Conservation (phyloP, 2,888 invertebrate genomes). For the Biston betularia region DNA sequence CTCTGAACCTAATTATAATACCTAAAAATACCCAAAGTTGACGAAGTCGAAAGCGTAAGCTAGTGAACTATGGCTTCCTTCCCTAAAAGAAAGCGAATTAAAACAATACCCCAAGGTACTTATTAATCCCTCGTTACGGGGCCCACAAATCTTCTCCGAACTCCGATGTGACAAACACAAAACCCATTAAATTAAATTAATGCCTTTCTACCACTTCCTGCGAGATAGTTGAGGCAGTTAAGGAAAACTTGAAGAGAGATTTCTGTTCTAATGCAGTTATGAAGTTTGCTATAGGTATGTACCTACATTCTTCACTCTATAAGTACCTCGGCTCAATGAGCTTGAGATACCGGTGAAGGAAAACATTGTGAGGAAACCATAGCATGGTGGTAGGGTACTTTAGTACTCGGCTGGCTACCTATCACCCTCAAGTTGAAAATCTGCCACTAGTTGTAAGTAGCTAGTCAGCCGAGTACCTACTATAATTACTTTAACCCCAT, state of each 20-base stretch:
- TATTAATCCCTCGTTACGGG: slow-evolving; percentile 78
- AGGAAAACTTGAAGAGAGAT: slow-evolving; percentile 61
- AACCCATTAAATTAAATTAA: slow-evolving; percentile 87
- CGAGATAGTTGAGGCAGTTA: slow-evolving; percentile 71
- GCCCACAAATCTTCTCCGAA: slow-evolving; percentile 77
- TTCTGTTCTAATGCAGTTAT: slow-evolving; percentile 23
- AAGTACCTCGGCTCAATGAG: too few relatives aligned
- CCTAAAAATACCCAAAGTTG: too few relatives aligned
- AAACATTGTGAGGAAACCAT: too few relatives aligned
- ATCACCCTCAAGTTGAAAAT: too few relatives aligned
- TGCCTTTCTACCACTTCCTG: slow-evolving; percentile 72
- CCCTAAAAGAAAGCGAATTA: slow-evolving; percentile 34
- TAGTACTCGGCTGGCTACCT: too few relatives aligned
- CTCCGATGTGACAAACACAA: slow-evolving; percentile 84
- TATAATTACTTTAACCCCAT: too few relatives aligned
- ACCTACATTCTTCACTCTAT: neutral
- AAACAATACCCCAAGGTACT: slow-evolving; percentile 49
- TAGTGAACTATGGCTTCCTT: neutral
- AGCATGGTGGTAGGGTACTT: too few relatives aligned
- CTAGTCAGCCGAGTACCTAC: too few relatives aligned
- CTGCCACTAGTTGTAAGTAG: too few relatives aligned
- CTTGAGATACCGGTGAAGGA: too few relatives aligned
- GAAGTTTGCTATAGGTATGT: neutral
- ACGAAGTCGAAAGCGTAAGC: too few relatives aligned
- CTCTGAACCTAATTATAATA: too few relatives aligned